These are phyloP conservation scores for Pavo muticus DNA, from an alignment of 2,113 vertebrate genomes.

Conservation along the genomic window DNA sequence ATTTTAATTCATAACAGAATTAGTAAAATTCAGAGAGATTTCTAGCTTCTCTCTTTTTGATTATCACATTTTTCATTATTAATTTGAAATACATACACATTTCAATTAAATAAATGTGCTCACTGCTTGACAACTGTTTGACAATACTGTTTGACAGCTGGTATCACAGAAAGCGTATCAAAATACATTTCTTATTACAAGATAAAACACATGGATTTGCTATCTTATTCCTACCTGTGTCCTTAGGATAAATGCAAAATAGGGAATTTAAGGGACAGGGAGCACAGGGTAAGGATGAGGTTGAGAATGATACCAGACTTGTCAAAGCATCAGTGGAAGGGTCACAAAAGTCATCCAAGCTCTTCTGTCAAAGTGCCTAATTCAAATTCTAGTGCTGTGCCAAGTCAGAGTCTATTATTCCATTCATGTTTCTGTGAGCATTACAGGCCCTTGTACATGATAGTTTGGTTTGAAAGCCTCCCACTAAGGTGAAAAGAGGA, in stretches of 20 bases:
- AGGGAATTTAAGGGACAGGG: background rate
- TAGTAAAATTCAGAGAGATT: background rate
- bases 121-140: background rate
- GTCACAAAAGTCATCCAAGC: background rate
- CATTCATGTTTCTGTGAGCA: background rate
- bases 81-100: background rate
- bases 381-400: background rate
- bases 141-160: background rate
- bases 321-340: background rate
- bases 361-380: background rate
- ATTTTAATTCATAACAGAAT: background rate
- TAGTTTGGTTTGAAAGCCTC: background rate
- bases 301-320: background rate
- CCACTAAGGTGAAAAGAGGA: background rate
- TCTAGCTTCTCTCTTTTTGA: background rate
- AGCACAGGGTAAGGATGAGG: background rate
- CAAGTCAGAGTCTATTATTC: background rate
- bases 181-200: background rate
- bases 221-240: background rate
- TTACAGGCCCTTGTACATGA: background rate
- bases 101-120: background rate
- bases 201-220: background rate
- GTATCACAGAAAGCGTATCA: background rate
- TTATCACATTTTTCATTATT: background rate
- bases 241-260: background rate